Base-by-base conservation (phyloP, 2,888 invertebrate species). In the Galerucella pusilla region DNA sequence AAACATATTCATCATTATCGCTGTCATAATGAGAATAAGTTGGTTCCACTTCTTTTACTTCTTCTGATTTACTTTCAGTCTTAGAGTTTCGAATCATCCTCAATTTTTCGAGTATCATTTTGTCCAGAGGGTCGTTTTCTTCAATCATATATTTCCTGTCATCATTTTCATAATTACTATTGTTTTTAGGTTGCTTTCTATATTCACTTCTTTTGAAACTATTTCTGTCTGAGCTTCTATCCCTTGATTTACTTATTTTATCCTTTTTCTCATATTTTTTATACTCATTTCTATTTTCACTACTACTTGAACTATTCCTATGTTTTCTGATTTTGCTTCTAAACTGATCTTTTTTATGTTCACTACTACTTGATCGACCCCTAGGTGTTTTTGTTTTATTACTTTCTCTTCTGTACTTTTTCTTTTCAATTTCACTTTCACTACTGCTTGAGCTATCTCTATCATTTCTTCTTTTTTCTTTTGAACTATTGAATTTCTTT, bases 1-100 rank as follows among this genome's bases (percentile, higher is more conserved):
- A 73, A 83, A 83, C 77, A 63, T 76, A 71, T 77, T 81, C 81
- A 72, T 80, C 81, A 75, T 77, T 79, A 63, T 82, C 82, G 70
- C 81, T 81, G 64, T 84, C 82, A 57, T 81, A 80, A 61, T 80
- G 77, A 28, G 75, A 77, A 60, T 66, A 69, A 67, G 76, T 73
- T 74, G 75, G 69, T 78, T 71, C n/a, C 28, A 66, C 71, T 75
- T 81, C 69, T 46, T 74, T 75, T 60, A 66, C 3, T 11, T 20
- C n/a, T 25, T 46, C 54, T 67, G 71, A 35, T 14, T 59, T 54
- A 76, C 74, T 45, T 66, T 70, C 57, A 73, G 76, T 54, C 67
- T 74, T 78, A n/a, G 77, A 77, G 68, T 81, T 79, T 64, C 81
- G 82, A 63, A 80, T 76, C 77, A 59, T 79, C 67, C 68, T 78